These are phyloP conservation scores for Scaptomyza hsui DNA, from an alignment of 1,140 invertebrate genomes.

Conservation along the genomic window DNA sequence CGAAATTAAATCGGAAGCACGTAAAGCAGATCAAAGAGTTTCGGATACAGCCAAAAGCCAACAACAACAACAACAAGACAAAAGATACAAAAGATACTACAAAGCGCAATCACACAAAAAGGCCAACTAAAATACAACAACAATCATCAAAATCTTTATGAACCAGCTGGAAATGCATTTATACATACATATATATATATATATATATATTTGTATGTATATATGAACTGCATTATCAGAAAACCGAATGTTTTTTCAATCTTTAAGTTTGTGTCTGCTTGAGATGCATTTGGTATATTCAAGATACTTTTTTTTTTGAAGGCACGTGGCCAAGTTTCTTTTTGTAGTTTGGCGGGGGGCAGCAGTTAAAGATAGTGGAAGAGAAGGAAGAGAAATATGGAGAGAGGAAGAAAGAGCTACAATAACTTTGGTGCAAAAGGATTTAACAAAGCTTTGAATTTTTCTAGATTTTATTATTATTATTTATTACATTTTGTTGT, in stretches of 20 bases:
- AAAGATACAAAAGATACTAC: slow-evolving; percentile 27
- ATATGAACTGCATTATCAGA: background rate
- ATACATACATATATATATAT: no score
- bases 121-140: slow-evolving; percentile 14
- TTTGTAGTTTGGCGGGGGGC: no score
- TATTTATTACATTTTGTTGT: no score
- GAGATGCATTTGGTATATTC: background rate
- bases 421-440: no score
- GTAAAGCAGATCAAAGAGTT: slow-evolving; percentile 69
- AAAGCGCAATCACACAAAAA: slow-evolving; percentile 22
- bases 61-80: slow-evolving; percentile 20
- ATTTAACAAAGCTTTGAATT: no score
- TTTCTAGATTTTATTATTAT: no score
- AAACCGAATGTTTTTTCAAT: background rate
- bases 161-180: slow-evolving; percentile 33
- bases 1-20: slow-evolving; percentile 67
- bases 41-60: slow-evolving; percentile 21
- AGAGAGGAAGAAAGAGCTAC: background rate
- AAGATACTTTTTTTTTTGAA: no score
- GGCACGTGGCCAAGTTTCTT: background rate
- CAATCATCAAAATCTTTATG: slow-evolving; percentile 35
- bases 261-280: background rate
- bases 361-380: no score
- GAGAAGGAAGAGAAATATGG: background rate
- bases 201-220: no score